These are phyloP conservation scores for Perognathus longimembris DNA, from an alignment of 2,113 vertebrate genomes.

Conservation along the genomic window DNA sequence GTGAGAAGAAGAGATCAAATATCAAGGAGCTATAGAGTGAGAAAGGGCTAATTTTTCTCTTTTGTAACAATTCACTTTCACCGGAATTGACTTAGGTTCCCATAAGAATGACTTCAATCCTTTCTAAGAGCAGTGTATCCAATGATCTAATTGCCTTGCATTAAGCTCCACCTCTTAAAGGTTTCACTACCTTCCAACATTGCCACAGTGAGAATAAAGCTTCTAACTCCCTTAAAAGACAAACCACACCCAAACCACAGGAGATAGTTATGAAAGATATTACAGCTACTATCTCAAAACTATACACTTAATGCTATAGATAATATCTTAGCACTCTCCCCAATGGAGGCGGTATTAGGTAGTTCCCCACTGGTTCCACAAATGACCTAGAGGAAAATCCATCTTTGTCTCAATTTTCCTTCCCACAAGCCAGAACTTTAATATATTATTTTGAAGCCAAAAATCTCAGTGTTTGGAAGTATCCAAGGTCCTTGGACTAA, in stretches of 20 bases:
- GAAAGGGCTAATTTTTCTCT: not conserved
- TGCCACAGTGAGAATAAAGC: not conserved
- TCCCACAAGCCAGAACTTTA: not conserved
- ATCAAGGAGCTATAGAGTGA: not conserved
- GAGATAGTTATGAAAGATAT: not conserved
- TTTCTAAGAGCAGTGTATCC: not conserved
- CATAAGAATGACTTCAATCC: not conserved
- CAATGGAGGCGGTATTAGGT: rapidly evolving
- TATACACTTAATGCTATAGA: not conserved
- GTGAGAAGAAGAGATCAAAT: not conserved
- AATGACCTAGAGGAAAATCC: not conserved
- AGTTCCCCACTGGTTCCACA: not conserved
- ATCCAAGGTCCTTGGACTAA: not conserved
- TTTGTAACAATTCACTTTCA: not conserved
- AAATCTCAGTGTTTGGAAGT: not conserved
- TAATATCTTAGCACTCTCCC: not conserved
- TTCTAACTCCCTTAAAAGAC: not conserved
- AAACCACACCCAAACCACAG: not conserved
- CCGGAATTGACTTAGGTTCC: not conserved
- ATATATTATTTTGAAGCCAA: slow-evolving; percentile 14
- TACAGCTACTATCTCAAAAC: not conserved
- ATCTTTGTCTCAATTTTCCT: not conserved
- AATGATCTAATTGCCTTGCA: not conserved
- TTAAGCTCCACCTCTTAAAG: too few species aligned
- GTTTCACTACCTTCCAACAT: not conserved